Conservation (phyloP, 2,797 vertebrate species). For the Anguilla obscura region DNA sequence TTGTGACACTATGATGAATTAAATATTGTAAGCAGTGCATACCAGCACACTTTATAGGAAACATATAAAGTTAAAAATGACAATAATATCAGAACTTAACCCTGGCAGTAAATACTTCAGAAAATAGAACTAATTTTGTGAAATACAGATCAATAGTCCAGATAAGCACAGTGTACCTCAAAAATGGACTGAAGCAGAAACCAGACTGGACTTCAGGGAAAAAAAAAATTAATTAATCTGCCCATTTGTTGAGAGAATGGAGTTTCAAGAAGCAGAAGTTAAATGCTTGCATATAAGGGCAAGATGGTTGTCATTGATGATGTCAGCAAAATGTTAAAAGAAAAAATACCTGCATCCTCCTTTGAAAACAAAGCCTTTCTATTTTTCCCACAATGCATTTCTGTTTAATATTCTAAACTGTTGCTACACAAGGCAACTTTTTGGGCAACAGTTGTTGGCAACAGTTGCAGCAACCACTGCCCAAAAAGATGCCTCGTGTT, state of each 20-base stretch:
- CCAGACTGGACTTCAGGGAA: background rate
- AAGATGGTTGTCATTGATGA: conserved; percentile 38
- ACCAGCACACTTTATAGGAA: background rate
- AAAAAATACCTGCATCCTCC: conserved; percentile 25
- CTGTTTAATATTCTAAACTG: background rate
- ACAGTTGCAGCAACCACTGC: too few species aligned
- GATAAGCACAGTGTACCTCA: too few species aligned
- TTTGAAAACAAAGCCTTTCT: background rate
- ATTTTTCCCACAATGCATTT: background rate
- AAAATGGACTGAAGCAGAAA: background rate
- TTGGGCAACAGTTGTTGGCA: too few species aligned
- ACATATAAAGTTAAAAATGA: background rate
- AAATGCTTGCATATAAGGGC: conserved; percentile 45
- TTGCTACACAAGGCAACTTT: too few species aligned
- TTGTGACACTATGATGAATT: too few species aligned
- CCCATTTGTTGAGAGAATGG: background rate
- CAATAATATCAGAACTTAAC: background rate
- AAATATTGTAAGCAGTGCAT: background rate
- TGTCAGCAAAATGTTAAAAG: conserved; percentile 43
- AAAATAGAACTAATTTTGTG: background rate
- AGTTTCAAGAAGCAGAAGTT: conserved; percentile 42
- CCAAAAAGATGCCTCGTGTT: too few species aligned
- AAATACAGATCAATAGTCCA: too few species aligned
- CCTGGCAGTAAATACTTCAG: background rate
- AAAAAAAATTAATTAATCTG: background rate